Percentiles rank a stretch among this genome's conserved stretches.
Conservation (phyloP, 64 coral and sea anemone genomes). For the Actinia tenebrosa region DNA sequence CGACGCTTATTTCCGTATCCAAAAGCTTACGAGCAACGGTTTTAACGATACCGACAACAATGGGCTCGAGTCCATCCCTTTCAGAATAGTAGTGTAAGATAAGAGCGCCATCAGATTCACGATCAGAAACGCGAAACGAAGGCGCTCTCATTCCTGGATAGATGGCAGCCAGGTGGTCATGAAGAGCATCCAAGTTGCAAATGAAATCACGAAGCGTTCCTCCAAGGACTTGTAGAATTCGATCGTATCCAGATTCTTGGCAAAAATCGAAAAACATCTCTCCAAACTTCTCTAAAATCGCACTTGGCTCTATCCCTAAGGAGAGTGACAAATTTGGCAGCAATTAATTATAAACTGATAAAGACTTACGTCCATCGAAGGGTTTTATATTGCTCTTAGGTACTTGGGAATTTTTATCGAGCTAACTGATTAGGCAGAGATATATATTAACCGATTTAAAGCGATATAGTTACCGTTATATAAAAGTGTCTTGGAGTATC, state of each 20-base stretch:
- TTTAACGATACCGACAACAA: conserved; percentile 78
- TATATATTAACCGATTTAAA: neutral
- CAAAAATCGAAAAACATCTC: conserved; percentile 88
- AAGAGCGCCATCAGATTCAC: conserved; percentile 65
- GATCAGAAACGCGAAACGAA: conserved; percentile 82
- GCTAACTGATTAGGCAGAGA: neutral
- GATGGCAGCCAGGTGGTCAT: conserved; percentile 70
- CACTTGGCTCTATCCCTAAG: conserved; percentile 52
- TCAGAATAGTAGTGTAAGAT: conserved; percentile 84
- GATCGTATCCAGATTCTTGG: conserved; percentile 77
- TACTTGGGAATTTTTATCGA: neutral
- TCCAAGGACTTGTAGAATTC: conserved; percentile 81
- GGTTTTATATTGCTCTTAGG: neutral
- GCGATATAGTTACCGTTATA: neutral
- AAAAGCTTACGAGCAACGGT: conserved; percentile 77
- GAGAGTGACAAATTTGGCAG: neutral
- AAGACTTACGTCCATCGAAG: neutral
- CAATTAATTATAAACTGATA: neutral
- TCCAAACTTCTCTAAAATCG: conserved; percentile 72
- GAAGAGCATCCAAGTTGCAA: conserved; percentile 71
- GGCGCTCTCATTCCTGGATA: conserved; percentile 86
- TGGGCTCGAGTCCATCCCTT: conserved; percentile 71
- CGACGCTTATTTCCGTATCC: conserved; percentile 71
- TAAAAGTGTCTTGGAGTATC: neutral
- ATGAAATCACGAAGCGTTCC: conserved; percentile 78